Conservation (phyloP, 2,797 vertebrate genomes). For the Mus spretus region DNA sequence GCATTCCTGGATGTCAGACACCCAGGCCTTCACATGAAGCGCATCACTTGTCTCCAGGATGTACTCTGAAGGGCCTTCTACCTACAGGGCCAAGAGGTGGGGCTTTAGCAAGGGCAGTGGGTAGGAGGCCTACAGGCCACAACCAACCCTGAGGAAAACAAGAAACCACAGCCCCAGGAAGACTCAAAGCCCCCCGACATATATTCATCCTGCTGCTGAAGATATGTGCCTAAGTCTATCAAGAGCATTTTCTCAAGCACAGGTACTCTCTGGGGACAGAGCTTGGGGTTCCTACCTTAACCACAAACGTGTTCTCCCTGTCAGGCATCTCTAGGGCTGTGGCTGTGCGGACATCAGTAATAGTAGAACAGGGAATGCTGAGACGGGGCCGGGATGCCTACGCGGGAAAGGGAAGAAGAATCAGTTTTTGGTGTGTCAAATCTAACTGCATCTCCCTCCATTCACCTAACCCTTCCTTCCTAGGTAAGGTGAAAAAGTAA, state of each 20-base stretch:
- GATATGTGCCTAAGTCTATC: not conserved
- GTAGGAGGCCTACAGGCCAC: not conserved
- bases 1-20: conserved; percentile 94
- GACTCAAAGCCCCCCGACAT: not conserved
- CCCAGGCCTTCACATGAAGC: conserved; percentile 96
- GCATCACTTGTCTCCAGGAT: conserved; percentile 95
- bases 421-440: not conserved
- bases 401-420: not conserved
- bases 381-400: conserved; percentile 94
- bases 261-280: not conserved
- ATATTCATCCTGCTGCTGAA: fast-evolving
- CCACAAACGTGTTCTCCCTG: conserved; percentile 95
- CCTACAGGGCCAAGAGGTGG: conserved; percentile 83
- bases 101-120: not conserved
- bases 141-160: not conserved
- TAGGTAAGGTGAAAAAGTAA: not conserved
- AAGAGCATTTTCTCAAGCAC: not conserved
- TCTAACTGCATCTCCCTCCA: not conserved
- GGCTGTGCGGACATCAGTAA: conserved; percentile 93
- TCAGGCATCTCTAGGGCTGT: conserved; percentile 96
- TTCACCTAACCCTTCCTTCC: not conserved
- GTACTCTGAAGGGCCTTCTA: conserved; percentile 93
- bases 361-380: conserved; percentile 92
- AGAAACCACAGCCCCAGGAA: not conserved
- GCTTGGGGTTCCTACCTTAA: conserved; percentile 89